Evolutionary conservation across 2,888 invertebrate species (phyloP).

Genomic region (Pseudococcus jackbeardsleyi): DNA sequence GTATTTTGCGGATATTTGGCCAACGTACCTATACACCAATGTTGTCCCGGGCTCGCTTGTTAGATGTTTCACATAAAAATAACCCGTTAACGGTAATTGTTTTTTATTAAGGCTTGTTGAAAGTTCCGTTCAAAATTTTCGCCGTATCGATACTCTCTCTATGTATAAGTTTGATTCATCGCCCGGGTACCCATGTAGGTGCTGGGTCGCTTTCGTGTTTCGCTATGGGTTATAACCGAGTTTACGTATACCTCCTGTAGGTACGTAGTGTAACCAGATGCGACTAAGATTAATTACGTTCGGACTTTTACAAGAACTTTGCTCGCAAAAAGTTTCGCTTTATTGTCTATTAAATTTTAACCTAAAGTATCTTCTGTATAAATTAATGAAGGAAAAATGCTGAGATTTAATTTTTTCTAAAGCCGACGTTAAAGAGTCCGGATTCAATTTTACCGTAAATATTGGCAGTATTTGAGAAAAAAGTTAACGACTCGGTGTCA

Average conservation of each 20-base stretch:
- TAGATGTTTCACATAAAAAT: slow-evolving; percentile 1
- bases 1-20: slow-evolving; percentile 27
- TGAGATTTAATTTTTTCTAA: slow-evolving; percentile 16
- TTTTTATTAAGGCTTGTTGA: slow-evolving; percentile 8
- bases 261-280: slow-evolving; percentile 4
- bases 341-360: slow-evolving; percentile 32
- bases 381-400: slow-evolving; percentile 23
- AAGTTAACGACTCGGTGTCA: too few relatives aligned
- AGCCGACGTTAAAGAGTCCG: slow-evolving; percentile 1
- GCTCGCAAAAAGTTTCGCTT: slow-evolving; percentile 15
- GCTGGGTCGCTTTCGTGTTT: not conserved
- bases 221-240: not conserved
- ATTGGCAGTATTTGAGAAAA: not conserved
- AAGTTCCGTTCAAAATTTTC: slow-evolving; percentile 12
- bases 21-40: not conserved
- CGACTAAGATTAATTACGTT: slow-evolving; percentile 24
- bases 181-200: not conserved
- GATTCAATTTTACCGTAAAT: slow-evolving; percentile 23
- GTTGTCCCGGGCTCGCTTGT: not conserved
- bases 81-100: slow-evolving; percentile 28
- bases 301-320: slow-evolving; percentile 28
- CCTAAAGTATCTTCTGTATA: slow-evolving; percentile 15
- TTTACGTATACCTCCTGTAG: not conserved
- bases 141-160: not conserved
- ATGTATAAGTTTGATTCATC: not conserved